Conservation (phyloP, 2,888 invertebrate species). For the Nomada fabriciana region DNA sequence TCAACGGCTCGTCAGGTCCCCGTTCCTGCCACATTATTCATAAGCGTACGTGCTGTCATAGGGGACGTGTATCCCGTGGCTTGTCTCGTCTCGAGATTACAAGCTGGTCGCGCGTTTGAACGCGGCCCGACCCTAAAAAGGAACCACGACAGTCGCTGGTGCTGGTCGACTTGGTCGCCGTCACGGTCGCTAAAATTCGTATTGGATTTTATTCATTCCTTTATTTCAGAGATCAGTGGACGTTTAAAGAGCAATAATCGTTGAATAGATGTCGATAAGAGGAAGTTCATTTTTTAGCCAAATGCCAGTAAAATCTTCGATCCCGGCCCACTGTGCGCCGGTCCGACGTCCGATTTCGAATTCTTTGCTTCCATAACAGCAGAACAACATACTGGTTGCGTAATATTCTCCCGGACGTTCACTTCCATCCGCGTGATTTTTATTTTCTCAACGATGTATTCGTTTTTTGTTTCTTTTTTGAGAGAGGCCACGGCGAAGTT, state of each 20-base stretch:
- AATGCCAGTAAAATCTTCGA: no score
- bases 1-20: conserved; percentile 56
- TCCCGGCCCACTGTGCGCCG: no score
- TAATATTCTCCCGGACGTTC: not conserved
- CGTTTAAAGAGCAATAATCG: no score
- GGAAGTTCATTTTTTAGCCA: no score
- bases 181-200: not conserved
- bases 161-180: conserved; percentile 30
- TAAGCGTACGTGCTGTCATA: conserved; percentile 54
- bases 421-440: not conserved
- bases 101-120: conserved; percentile 46
- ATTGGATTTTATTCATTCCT: no score
- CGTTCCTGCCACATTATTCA: conserved; percentile 59
- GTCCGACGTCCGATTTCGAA: conserved; percentile 8
- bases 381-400: conserved; percentile 7
- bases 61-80: conserved; percentile 49
- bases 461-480: not conserved
- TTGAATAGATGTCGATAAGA: no score
- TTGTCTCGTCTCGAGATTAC: conserved; percentile 62
- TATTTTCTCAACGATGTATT: not conserved
- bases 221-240: no score
- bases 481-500: not conserved
- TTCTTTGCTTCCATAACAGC: conserved; percentile 18
- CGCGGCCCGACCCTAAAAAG: conserved; percentile 41
- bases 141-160: conserved; percentile 30